Evolutionary conservation across 2,797 vertebrate genomes (phyloP).

Genomic region (Crenuchus spilurus): DNA sequence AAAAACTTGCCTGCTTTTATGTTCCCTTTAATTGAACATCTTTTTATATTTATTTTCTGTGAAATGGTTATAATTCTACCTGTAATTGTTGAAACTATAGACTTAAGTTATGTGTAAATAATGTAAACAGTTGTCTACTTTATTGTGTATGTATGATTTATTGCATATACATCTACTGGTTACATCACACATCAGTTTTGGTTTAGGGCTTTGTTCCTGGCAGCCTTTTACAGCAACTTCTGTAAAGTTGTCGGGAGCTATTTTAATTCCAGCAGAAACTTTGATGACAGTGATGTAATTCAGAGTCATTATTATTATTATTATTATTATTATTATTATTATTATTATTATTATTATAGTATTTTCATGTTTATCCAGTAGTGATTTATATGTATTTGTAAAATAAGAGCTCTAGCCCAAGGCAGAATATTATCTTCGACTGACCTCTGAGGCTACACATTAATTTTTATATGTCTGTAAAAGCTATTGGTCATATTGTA

Average conservation of each 20-base stretch:
- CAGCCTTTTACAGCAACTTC: slow-evolving; percentile 71
- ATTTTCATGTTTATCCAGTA: slow-evolving; percentile 59
- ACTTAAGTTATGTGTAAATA: slow-evolving; percentile 81
- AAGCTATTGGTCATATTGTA: slow-evolving; percentile 76
- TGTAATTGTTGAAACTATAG: slow-evolving; percentile 71
- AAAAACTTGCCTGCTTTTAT: slow-evolving; percentile 73
- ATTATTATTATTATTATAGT: slow-evolving; percentile 27
- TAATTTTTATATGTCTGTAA: slow-evolving; percentile 80
- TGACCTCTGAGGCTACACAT: slow-evolving; percentile 69
- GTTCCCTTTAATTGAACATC: slow-evolving; percentile 67
- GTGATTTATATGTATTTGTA: slow-evolving; percentile 80
- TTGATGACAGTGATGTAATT: slow-evolving; percentile 56
- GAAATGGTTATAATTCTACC: slow-evolving; percentile 69
- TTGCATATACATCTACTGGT: slow-evolving; percentile 64
- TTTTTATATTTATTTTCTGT: slow-evolving; percentile 80
- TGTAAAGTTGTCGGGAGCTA: slow-evolving; percentile 50
- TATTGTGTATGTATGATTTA: slow-evolving; percentile 72
- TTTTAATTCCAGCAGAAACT: slow-evolving; percentile 23
- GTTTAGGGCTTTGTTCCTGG: slow-evolving; percentile 69
- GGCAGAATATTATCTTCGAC: slow-evolving; percentile 71
- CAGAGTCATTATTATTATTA: slow-evolving; percentile 55
- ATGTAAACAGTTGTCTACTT: slow-evolving; percentile 71
- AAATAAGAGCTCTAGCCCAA: slow-evolving; percentile 71
- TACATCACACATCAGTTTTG: slow-evolving; percentile 61
- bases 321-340: slow-evolving; percentile 39